Percentiles rank a stretch among this genome's conserved stretches.
Evolutionary conservation across 2,113 vertebrate genomes (phyloP).

Genomic region (Prolemur simus): DNA sequence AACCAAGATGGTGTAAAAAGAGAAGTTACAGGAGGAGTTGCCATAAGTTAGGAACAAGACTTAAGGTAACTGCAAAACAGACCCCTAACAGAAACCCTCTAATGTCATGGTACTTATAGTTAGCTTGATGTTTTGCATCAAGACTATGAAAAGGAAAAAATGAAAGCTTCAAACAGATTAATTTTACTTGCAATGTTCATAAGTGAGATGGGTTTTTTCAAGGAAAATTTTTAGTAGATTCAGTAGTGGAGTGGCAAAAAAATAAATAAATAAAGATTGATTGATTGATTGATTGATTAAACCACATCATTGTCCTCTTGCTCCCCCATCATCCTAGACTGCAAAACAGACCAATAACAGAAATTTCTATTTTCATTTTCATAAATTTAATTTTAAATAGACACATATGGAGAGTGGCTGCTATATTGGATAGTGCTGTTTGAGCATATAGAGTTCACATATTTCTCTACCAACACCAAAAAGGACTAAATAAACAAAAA

Average conservation of each 20-base stretch:
- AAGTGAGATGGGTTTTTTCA: not conserved
- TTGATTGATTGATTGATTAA: not conserved
- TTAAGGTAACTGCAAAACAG: not conserved
- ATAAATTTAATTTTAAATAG: not conserved
- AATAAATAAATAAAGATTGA: not conserved
- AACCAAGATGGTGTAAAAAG: not conserved
- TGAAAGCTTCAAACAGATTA: not conserved
- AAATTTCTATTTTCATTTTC: not conserved
- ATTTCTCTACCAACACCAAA: not conserved
- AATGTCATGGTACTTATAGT: not conserved
- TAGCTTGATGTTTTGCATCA: not conserved
- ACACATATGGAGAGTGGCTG: not conserved
- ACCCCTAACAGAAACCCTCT: not conserved
- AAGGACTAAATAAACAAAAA: not conserved
- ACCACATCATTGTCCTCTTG: not conserved
- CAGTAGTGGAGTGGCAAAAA: not conserved
- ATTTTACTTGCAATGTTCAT: not conserved
- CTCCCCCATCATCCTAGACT: rapidly evolving
- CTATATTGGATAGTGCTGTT: not conserved
- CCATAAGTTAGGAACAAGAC: not conserved
- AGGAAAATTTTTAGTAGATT: not conserved
- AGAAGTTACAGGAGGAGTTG: not conserved
- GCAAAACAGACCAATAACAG: too few relatives aligned
- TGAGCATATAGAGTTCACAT: not conserved
- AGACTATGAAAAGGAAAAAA: not conserved